These are phyloP conservation scores for Sminthurides aquaticus DNA, from an alignment of 2,888 invertebrate species.

Conservation along the genomic window DNA sequence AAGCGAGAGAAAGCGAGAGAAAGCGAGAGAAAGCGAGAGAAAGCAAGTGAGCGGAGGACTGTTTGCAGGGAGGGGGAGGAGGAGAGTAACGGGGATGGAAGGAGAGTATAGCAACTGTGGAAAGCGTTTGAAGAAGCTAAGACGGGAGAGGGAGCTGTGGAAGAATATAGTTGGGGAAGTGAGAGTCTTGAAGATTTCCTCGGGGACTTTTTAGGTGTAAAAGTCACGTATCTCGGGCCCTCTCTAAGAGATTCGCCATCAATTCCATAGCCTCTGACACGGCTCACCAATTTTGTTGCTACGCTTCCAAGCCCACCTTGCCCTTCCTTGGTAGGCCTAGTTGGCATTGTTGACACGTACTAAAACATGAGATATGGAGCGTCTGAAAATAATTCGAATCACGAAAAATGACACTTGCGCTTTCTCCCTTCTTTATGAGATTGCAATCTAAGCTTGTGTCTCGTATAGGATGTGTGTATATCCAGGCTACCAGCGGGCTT, in stretches of 20 bases:
- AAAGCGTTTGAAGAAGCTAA: too few species aligned
- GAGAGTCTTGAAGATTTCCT: conserved; percentile 35
- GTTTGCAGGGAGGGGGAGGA: too few species aligned
- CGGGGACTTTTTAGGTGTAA: conserved; percentile 42
- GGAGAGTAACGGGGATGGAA: too few species aligned
- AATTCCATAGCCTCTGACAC: conserved; percentile 42
- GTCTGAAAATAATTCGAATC: conserved; percentile 44
- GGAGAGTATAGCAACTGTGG: too few species aligned
- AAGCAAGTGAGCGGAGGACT: too few species aligned
- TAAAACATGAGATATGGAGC: conserved; percentile 44
- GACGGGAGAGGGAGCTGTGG: background rate
- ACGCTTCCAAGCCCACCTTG: conserved; percentile 9
- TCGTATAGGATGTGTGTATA: too few species aligned
- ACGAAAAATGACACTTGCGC: conserved; percentile 43
- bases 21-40: too few species aligned
- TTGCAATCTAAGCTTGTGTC: conserved; percentile 20
- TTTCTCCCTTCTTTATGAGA: conserved; percentile 24
- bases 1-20: too few species aligned
- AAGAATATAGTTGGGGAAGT: background rate
- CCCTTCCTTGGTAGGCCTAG: conserved; percentile 28
- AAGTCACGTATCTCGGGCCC: conserved; percentile 42
- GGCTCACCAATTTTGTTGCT: conserved; percentile 41
- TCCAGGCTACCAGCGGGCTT: too few species aligned
- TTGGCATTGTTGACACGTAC: conserved; percentile 44
- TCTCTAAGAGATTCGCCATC: conserved; percentile 42